Base-by-base conservation (phyloP, 2,888 invertebrate genomes). In the Lacanobia wlatinum region DNA sequence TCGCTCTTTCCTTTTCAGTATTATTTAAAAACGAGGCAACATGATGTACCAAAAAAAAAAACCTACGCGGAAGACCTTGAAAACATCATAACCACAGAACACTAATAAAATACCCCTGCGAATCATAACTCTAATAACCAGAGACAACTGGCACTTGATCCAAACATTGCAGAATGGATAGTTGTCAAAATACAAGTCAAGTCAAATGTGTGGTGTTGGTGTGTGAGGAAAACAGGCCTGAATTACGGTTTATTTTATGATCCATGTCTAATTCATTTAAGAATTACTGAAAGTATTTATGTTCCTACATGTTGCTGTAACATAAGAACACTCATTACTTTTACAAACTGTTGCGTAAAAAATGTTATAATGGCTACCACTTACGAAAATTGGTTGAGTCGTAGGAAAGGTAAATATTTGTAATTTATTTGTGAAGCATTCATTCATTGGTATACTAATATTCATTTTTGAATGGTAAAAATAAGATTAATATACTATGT, bases 301-400 rank as follows among this genome's bases (percentile, higher is more conserved):
- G 84, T 78, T 61, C 71, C 67, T 56, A 71, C 67, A 81, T 70
- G 70, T 83, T 82, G 80, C 74, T 84, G 71, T 81, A 83, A 70
- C 60, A 28, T 67, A 78, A 23, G 66, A 79, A 56, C 69, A 84
- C 56, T 74, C 69, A 56, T 65, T 78, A 66, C 76, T 78, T 82
- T 76, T 67, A 69, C 60, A 68, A 71, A 76, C 71, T 78, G 72
- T 80, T 86, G 83, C 82, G 76, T 85, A 87, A 87, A 94, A 92
- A 90, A 95, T 94, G 94, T 89, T 92, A 91, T 94, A 92, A 96
- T 96, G 96, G 96, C 96, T 89, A 92, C 92, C 88, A 91, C 91
- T 69, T 84, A 80, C 89, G 96, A 96, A 90, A 95, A 94, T 93
- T 94, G 94, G 92, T 92, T 93, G 90, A 94, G 90, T 94, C 95